Conservation (phyloP, 2,113 vertebrate genomes). For the Murina feae region DNA sequence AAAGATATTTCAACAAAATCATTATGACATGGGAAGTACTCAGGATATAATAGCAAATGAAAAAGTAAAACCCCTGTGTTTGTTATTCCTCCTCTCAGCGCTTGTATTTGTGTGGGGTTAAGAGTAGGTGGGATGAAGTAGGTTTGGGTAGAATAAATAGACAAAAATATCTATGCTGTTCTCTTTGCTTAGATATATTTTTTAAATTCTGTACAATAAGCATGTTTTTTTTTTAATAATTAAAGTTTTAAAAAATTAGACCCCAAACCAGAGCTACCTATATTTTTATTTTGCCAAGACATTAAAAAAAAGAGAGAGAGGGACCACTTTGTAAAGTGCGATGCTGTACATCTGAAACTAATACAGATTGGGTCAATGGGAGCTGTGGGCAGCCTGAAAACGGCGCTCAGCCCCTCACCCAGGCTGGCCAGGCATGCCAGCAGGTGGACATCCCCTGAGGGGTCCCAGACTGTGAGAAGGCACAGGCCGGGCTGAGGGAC, state of each 20-base stretch:
- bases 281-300: neutral
- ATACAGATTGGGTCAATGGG: too few species aligned
- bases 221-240: neutral
- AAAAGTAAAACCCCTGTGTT: neutral
- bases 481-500: too few species aligned
- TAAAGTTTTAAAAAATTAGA: neutral
- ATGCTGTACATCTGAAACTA: neutral
- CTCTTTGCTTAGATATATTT: neutral
- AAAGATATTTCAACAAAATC: neutral
- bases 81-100: neutral
- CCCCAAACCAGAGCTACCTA: neutral
- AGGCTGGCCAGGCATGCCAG: too few species aligned
- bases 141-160: neutral
- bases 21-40: neutral
- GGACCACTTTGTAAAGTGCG: neutral
- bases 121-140: neutral
- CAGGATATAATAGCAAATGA: neutral
- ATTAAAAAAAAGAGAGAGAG: neutral
- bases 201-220: neutral
- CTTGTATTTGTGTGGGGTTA: neutral
- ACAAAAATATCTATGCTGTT: neutral
- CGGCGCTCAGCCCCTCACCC: too few species aligned
- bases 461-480: too few species aligned
- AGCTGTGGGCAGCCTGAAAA: too few species aligned
- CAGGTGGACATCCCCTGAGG: too few species aligned